Conservation (phyloP, 2,888 invertebrate species). For the Amaurobius ferox region DNA sequence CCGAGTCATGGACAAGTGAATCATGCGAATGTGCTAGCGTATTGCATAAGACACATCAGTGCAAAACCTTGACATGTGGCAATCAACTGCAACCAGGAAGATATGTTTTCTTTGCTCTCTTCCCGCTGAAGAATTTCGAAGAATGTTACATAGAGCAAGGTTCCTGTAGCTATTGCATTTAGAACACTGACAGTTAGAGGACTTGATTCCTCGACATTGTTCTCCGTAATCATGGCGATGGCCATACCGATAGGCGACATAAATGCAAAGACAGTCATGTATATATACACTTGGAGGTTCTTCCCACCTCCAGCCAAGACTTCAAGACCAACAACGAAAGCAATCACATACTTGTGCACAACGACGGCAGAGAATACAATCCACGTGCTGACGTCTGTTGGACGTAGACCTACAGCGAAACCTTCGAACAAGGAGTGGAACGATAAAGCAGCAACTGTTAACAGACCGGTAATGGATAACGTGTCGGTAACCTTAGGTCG, state of each 20-base stretch:
- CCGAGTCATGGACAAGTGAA: too few relatives aligned
- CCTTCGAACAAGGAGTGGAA: conserved; percentile 93
- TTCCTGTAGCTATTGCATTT: conserved; percentile 73
- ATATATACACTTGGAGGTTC: conserved; percentile 54
- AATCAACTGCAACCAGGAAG: conserved; percentile 48
- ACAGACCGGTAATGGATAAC: conserved; percentile 77
- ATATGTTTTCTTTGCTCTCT: conserved; percentile 52
- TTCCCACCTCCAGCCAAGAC: conserved; percentile 82
- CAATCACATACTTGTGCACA: conserved; percentile 90
- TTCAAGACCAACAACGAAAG: conserved; percentile 92
- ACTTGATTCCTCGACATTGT: conserved; percentile 43
- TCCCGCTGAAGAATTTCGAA: conserved; percentile 73
- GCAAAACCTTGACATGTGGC: conserved; percentile 48
- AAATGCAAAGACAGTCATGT: conserved; percentile 86
- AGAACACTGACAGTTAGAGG: conserved; percentile 60
- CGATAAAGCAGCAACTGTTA: conserved; percentile 89
- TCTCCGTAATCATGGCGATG: conserved; percentile 69
- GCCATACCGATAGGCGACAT: conserved; percentile 85
- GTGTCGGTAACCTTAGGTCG: background rate
- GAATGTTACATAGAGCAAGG: conserved; percentile 73
- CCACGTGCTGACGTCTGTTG: conserved; percentile 84
- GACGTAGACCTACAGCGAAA: conserved; percentile 87
- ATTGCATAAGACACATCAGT: conserved; percentile 47
- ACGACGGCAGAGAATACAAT: conserved; percentile 91
- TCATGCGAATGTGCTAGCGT: conserved; percentile 46